Base-by-base conservation (phyloP, 92 coral and sea anemone genomes). In the Phymanthus crucifer region DNA sequence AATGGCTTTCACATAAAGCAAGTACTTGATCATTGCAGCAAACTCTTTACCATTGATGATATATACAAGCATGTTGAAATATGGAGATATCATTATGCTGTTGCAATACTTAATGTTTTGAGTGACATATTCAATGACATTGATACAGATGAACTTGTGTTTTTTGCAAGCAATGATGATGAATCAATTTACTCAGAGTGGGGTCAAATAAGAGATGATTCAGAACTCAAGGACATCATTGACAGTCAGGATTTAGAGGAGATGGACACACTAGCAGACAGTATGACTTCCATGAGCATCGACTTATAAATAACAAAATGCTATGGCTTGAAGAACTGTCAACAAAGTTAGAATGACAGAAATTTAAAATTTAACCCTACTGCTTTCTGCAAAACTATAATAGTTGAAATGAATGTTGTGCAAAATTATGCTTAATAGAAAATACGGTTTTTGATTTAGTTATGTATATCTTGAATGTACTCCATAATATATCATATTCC, bases 1-100 rank as follows among this genome's bases (percentile, higher is more conserved):
- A 87, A 90, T 76, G 19, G 58, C 0, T 90, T 90, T 43, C 94
- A 90, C 75, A 84, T 90, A 27, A 77, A 87, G 6, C 94, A 90
- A 74, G 86, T 84, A n/a, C 70, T 84, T 77, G 72, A 13, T 43
- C 48, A 43, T 43, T 46, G 16, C 66, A 23, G 80, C 87, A 56
- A 5, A 84, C 69, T 40, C 65, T 90, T 87, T 71, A 48, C 87
- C 17, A 26, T 90, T 6, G 14, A 77, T 27, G 91, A 91, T 65
- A 61, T 88, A 37, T 35, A 77, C 5, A 12, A 71, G 18, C 74
- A 31, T 32, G 86, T 88, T 38, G 91, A 91, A 74, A 84, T 91
- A 38, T 91, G 94, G 91, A 32, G 91, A 46, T 32, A 40, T 23
- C 69, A 77, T 8, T 78, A 89, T 83, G 89, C 94, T 2, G 71